phyloP scores from a whole-genome alignment of 2,797 vertebrate genomes.

The Peromyscus aztecus region DNA sequence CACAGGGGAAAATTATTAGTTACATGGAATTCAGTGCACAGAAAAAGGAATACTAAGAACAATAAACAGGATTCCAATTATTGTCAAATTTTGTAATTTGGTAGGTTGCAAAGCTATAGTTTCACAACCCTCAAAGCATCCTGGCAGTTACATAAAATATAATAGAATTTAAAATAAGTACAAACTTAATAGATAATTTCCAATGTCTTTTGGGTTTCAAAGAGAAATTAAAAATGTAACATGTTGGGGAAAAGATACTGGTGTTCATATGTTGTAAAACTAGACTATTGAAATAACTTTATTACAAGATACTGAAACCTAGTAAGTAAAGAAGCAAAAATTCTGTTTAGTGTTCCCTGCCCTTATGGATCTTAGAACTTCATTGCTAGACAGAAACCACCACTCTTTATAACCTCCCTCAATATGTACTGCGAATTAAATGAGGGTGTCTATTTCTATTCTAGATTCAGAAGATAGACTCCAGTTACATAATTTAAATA shows the following conservation, averaged over 20 bases:
- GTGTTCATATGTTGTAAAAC: not conserved
- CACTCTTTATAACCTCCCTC: not conserved
- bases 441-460: not conserved
- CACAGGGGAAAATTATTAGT: not conserved
- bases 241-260: not conserved
- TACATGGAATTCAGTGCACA: not conserved
- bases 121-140: not conserved
- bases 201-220: not conserved
- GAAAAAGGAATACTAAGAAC: not conserved
- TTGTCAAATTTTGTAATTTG: not conserved
- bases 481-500: slow-evolving; percentile 33
- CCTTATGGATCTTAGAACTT: not conserved
- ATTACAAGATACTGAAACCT: not conserved
- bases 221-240: not conserved
- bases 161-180: slow-evolving; percentile 6
- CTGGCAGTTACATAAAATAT: not conserved
- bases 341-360: not conserved
- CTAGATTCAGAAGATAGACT: not conserved
- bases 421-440: slow-evolving; percentile 23
- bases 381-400: not conserved
- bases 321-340: not conserved
- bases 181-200: not conserved
- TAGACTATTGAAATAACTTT: not conserved
- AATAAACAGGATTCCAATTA: not conserved
- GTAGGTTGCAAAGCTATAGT: not conserved